Evolutionary conservation across 2,888 invertebrate genomes (phyloP).

Genomic region (Biston stratarius): DNA sequence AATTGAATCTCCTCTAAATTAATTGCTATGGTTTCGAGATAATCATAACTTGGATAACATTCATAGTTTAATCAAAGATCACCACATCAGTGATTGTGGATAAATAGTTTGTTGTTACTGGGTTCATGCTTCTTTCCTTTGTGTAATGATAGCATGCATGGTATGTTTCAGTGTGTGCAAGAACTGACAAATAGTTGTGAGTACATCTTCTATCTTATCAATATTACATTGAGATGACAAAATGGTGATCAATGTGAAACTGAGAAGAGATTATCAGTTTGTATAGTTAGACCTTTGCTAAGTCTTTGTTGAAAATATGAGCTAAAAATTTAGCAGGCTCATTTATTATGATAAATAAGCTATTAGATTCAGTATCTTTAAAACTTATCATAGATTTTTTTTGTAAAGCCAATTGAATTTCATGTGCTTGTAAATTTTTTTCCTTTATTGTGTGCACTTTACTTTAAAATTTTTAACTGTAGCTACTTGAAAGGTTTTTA

Average conservation of each 20-base stretch:
- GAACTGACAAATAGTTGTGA: slow-evolving; percentile 37
- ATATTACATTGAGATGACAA: slow-evolving; percentile 48
- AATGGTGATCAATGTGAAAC: slow-evolving; percentile 45
- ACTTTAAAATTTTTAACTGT: not conserved
- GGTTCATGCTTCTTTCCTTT: slow-evolving; percentile 40
- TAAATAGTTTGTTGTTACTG: slow-evolving; percentile 16
- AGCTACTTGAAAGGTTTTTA: not conserved
- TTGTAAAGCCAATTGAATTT: not conserved
- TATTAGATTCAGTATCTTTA: not conserved
- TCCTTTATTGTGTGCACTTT: too few species aligned
- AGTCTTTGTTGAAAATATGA: not conserved
- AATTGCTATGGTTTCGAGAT: slow-evolving; percentile 29
- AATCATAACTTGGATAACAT: slow-evolving; percentile 5
- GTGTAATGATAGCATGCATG: slow-evolving; percentile 40
- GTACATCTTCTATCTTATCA: slow-evolving; percentile 51
- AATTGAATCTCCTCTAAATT: slow-evolving; percentile 57
- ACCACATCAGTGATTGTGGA: slow-evolving; percentile 8
- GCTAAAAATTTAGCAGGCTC: not conserved
- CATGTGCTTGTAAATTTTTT: too few species aligned
- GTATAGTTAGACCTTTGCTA: not conserved
- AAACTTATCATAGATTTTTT: not conserved
- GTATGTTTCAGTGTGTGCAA: slow-evolving; percentile 36
- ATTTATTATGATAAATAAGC: not conserved
- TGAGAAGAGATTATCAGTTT: slow-evolving; percentile 26
- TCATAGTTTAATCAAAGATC: not conserved